Evolutionary conservation across 2,797 vertebrate species (phyloP).

Genomic region (Bryconaethiops microstoma): DNA sequence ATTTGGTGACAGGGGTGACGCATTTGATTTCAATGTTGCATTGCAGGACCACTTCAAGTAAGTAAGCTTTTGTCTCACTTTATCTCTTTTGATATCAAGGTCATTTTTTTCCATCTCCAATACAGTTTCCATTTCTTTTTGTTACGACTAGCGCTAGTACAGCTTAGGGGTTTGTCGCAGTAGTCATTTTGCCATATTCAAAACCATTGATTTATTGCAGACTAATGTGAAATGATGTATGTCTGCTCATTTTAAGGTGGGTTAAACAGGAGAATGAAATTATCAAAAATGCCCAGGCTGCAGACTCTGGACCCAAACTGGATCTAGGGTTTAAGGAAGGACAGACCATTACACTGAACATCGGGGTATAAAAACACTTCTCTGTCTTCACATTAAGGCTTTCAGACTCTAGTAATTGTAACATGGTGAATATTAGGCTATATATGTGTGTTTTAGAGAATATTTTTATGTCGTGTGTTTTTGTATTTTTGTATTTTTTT

Average conservation of each 20-base stretch:
- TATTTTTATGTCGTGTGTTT: neutral
- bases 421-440: neutral
- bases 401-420: neutral
- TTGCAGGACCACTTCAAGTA: constrained; percentile 98
- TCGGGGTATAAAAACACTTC: constrained; percentile 79
- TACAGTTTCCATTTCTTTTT: too few relatives aligned
- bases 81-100: neutral
- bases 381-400: neutral
- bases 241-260: constrained; percentile 77
- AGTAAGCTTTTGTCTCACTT: constrained; percentile 59
- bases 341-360: constrained; percentile 94
- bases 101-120: neutral
- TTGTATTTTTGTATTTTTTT: constrained; percentile 9
- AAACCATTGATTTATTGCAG: neutral
- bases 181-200: neutral
- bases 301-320: constrained; percentile 87
- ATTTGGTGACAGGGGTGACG: constrained; percentile 90
- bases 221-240: neutral
- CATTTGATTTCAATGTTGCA: constrained; percentile 95
- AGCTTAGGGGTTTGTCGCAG: neutral
- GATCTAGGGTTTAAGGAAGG: constrained; percentile 96
- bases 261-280: constrained; percentile 94
- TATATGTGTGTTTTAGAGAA: neutral
- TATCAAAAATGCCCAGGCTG: constrained; percentile 85
- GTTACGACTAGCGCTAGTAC: neutral